Evolutionary conservation across 1,140 invertebrate genomes (phyloP).

Genomic region (Uloborus diversus): DNA sequence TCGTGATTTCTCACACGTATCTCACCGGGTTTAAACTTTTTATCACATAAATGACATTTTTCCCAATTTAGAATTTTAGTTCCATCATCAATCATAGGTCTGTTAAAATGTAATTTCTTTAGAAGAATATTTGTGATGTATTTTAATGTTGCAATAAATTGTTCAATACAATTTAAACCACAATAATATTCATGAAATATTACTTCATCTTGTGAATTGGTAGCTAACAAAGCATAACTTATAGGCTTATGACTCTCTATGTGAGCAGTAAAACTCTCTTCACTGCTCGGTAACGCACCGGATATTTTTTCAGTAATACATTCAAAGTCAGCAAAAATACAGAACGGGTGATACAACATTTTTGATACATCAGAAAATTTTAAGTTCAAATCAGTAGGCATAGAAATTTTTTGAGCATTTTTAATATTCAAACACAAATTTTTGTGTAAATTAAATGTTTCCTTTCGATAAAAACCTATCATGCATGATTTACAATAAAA

Average conservation of each 20-base stretch:
- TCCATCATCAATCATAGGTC: too few species aligned
- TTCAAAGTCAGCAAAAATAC: slow-evolving; percentile 12
- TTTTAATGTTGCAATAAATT: too few species aligned
- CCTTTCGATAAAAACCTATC: neutral
- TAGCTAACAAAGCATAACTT: neutral
- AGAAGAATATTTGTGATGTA: too few species aligned
- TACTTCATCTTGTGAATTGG: neutral
- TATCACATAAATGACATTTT: slow-evolving; percentile 11
- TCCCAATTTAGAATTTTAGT: neutral
- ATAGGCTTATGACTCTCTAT: slow-evolving; percentile 1
- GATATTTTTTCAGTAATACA: slow-evolving; percentile 16
- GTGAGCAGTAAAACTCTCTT: neutral
- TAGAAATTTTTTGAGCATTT: slow-evolving; percentile 9
- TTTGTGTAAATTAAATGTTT: neutral
- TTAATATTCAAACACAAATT: slow-evolving; percentile 3
- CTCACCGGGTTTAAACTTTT: neutral
- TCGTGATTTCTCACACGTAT: neutral
- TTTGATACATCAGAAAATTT: slow-evolving; percentile 21
- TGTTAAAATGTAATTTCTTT: too few species aligned
- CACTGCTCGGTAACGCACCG: neutral
- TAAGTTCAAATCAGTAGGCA: neutral
- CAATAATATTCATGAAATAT: neutral
- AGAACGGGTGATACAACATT: slow-evolving; percentile 14
- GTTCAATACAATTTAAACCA: neutral
- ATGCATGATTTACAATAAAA: slow-evolving; percentile 24